Evolutionary conservation across 2,113 vertebrate genomes (phyloP).

Genomic region (Oryzias celebensis): DNA sequence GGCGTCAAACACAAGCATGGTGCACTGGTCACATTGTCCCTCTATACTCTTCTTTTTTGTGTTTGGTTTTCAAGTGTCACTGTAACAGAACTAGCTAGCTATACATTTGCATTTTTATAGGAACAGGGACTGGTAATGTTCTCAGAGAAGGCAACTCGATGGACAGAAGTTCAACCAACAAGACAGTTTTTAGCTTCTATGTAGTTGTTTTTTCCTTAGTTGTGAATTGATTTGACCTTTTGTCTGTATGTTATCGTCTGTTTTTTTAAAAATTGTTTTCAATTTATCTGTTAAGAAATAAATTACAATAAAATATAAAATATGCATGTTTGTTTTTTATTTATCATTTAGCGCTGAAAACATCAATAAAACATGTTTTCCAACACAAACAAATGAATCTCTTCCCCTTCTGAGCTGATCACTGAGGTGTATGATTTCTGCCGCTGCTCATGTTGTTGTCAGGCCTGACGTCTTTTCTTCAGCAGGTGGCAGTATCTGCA

Average conservation of each 20-base stretch:
- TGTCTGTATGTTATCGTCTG: conserved; percentile 58
- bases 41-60: conserved; percentile 7
- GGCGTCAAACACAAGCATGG: conserved; percentile 50
- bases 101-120: conserved; percentile 47
- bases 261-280: conserved; percentile 70
- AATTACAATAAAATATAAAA: conserved; percentile 77
- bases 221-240: conserved; percentile 43
- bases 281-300: conserved; percentile 73
- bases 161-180: conserved; percentile 36
- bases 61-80: conserved; percentile 35
- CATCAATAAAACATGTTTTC: no score
- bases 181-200: conserved; percentile 35
- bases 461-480: no score
- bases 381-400: no score
- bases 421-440: no score
- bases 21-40: conserved; percentile 38
- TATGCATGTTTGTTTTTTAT: background rate
- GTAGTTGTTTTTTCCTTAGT: conserved; percentile 34
- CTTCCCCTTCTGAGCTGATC: no score
- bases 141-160: conserved; percentile 59
- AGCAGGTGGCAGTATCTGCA: no score
- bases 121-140: conserved; percentile 43
- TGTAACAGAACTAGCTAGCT: conserved; percentile 48
- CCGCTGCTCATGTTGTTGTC: no score
- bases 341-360: background rate